Evolutionary conservation across 2,797 vertebrate species (phyloP).

Genomic region (Passerculus sandwichensis): DNA sequence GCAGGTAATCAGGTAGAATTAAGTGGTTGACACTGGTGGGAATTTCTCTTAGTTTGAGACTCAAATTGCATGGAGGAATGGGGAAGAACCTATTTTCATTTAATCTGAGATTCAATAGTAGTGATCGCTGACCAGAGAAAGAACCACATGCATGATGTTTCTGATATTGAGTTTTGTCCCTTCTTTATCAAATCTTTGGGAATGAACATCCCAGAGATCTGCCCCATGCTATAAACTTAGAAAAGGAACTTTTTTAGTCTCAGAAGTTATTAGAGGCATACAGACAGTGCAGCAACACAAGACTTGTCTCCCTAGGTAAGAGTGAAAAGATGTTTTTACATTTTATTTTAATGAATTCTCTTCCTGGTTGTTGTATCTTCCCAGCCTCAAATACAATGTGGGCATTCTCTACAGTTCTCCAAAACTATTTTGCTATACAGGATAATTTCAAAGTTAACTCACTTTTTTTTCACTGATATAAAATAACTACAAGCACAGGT

Average conservation of each 20-base stretch:
- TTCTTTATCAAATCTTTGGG: neutral
- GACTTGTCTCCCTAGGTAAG: neutral
- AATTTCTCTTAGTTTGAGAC: constrained; percentile 26
- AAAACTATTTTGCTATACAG: neutral
- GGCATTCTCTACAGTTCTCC: neutral
- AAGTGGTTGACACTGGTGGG: constrained; percentile 43
- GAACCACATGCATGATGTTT: neutral
- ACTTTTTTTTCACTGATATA: neutral
- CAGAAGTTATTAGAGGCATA: neutral
- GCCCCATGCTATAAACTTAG: neutral
- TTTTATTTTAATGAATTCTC: neutral
- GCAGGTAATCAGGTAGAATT: constrained; percentile 61
- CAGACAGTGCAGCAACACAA: neutral
- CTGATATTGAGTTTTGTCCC: neutral
- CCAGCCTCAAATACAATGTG: neutral
- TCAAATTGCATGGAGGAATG: neutral
- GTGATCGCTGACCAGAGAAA: neutral
- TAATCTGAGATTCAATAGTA: fast-evolving
- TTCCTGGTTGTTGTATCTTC: neutral
- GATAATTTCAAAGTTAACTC: neutral
- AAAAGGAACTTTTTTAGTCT: neutral
- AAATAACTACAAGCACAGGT: neutral
- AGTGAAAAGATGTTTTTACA: neutral
- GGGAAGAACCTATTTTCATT: neutral
- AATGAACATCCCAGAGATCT: neutral